Percentiles rank a stretch among this genome's conserved stretches.
phyloP scores from a whole-genome alignment of 2,888 invertebrate genomes.

The Halictus quadricinctus region DNA sequence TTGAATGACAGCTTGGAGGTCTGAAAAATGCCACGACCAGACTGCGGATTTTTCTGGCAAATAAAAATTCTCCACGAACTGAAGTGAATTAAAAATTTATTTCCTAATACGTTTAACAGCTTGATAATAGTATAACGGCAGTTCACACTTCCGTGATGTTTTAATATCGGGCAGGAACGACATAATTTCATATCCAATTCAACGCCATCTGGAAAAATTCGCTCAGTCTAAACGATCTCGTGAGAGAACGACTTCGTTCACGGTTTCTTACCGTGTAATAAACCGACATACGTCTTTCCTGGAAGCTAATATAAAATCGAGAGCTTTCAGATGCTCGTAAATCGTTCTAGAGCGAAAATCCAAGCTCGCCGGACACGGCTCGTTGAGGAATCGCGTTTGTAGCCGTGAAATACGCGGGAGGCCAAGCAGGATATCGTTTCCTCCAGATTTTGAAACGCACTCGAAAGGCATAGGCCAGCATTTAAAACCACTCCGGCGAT shows the following conservation, averaged over 20 bases:
- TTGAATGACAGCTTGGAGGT: no score
- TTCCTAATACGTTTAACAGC: background rate
- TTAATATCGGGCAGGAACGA: background rate
- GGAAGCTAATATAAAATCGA: background rate
- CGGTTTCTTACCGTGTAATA: background rate
- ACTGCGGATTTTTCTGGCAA: no score
- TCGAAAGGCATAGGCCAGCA: conserved; percentile 47
- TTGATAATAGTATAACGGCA: background rate
- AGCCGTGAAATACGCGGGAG: conserved; percentile 16
- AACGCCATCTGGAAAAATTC: background rate
- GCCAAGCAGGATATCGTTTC: background rate
- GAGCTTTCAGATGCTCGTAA: conserved; percentile 4
- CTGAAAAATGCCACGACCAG: no score
- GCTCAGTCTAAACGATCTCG: background rate
- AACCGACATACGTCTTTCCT: background rate
- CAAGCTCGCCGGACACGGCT: conserved; percentile 17
- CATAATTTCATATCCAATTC: background rate
- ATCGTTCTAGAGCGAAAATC: background rate
- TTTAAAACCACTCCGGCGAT: conserved; percentile 54
- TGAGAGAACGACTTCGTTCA: background rate
- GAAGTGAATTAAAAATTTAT: background rate
- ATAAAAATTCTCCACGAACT: no score
- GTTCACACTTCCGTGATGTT: background rate
- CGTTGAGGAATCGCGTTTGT: conserved; percentile 10
- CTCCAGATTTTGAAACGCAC: background rate